Conservation (phyloP, 2,797 vertebrate species). For the Chromobotia macracanthus region DNA sequence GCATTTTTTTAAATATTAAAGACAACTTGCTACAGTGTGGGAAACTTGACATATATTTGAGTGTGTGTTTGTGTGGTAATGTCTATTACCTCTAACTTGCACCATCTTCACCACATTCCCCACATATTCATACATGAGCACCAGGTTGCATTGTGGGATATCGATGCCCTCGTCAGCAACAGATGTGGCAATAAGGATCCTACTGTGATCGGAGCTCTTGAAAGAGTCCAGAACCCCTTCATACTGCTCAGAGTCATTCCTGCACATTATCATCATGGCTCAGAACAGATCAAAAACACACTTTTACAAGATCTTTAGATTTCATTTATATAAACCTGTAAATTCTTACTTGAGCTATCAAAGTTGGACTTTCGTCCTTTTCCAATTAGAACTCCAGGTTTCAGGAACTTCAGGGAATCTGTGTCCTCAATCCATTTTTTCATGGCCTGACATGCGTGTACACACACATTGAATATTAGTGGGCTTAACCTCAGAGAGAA, state of each 20-base stretch:
- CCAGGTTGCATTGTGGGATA: conserved; percentile 81
- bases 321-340: not conserved
- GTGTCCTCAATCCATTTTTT: conserved; percentile 81
- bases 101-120: conserved; percentile 84
- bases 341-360: conserved; percentile 61
- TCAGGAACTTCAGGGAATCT: conserved; percentile 64
- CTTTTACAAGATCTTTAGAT: not conserved
- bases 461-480: not conserved
- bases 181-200: conserved; percentile 80
- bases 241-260: conserved; percentile 79
- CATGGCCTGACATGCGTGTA: conserved; percentile 80
- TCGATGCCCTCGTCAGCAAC: conserved; percentile 84
- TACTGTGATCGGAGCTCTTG: conserved; percentile 67
- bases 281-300: conserved; percentile 14
- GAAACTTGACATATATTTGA: not conserved
- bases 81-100: conserved; percentile 79
- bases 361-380: conserved; percentile 67
- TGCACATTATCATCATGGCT: conserved; percentile 52
- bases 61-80: not conserved
- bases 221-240: conserved; percentile 75
- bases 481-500: not conserved
- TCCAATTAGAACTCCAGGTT: conserved; percentile 76
- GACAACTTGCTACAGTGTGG: no score
- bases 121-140: conserved; percentile 81
- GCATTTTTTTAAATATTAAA: no score